Percentiles rank a stretch among this genome's conserved stretches.
These are phyloP conservation scores for Ataeniobius toweri DNA, from an alignment of 2,797 vertebrate species.

Conservation along the genomic window DNA sequence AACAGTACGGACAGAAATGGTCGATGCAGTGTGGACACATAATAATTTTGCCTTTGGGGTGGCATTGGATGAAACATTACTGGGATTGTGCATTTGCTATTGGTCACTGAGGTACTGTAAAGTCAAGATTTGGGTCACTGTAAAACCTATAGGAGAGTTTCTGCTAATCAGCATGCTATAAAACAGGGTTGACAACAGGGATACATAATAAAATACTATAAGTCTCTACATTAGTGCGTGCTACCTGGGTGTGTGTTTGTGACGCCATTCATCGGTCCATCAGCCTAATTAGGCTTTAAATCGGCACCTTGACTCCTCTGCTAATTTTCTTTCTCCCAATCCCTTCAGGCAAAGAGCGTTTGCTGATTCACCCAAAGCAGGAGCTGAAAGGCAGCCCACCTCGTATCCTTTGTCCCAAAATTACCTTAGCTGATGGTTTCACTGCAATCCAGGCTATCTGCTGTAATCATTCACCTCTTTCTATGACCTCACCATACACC, in stretches of 20 bases:
- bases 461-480: constrained; percentile 33
- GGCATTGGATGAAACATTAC: constrained; percentile 57
- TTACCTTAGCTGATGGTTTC: constrained; percentile 18
- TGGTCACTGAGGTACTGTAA: constrained; percentile 69
- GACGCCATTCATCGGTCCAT: constrained; percentile 8
- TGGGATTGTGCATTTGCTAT: constrained; percentile 72
- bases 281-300: constrained; percentile 12
- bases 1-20: constrained; percentile 34
- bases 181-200: constrained; percentile 67
- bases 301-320: constrained; percentile 22
- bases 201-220: constrained; percentile 66
- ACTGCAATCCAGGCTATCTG: constrained; percentile 4
- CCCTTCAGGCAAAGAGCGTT: constrained; percentile 38
- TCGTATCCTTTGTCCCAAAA: constrained; percentile 23
- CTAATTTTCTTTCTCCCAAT: constrained; percentile 28
- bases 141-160: constrained; percentile 65
- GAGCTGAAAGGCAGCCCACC: constrained; percentile 16
- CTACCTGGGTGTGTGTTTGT: constrained; percentile 60
- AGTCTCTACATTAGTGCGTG: constrained; percentile 65
- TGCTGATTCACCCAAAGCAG: constrained; percentile 17
- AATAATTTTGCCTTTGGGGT: constrained; percentile 64
- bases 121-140: constrained; percentile 53
- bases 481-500: background rate
- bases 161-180: constrained; percentile 74
- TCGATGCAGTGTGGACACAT: constrained; percentile 27